Conservation (phyloP, 2,113 vertebrate genomes). For the Guaruba guarouba region DNA sequence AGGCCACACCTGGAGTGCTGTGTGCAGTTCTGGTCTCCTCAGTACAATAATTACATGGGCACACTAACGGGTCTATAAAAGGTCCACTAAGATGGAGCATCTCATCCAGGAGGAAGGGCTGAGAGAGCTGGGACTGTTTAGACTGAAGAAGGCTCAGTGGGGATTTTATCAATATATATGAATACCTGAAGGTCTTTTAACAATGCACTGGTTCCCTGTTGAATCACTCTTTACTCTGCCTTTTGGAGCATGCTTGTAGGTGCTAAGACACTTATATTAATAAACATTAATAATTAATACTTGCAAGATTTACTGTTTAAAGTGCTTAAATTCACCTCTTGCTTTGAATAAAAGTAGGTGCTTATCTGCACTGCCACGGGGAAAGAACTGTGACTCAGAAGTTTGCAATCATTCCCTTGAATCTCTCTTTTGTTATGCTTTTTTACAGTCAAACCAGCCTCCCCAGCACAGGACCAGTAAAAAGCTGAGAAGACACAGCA, state of each 20-base stretch:
- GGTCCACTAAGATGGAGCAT: background rate
- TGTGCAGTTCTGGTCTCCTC: background rate
- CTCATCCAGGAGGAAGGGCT: background rate
- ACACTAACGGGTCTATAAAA: background rate
- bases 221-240: background rate
- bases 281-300: background rate
- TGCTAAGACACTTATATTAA: background rate
- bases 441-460: background rate
- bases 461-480: background rate
- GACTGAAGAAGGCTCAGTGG: background rate
- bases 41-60: too few species aligned
- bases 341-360: background rate
- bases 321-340: background rate
- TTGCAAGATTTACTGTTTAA: background rate
- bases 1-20: background rate
- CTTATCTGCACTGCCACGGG: background rate
- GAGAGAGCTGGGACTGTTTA: background rate
- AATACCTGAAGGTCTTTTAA: background rate
- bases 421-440: background rate
- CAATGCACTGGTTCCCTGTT: background rate
- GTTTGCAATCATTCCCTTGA: background rate
- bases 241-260: background rate
- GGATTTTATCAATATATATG: background rate
- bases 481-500: background rate
- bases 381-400: slow-evolving; percentile 1